A percentile compares a stretch with the other conserved stretches of the same genome.
Evolutionary conservation across 2,113 vertebrate species (phyloP).

Genomic region (Taxidea taxus): DNA sequence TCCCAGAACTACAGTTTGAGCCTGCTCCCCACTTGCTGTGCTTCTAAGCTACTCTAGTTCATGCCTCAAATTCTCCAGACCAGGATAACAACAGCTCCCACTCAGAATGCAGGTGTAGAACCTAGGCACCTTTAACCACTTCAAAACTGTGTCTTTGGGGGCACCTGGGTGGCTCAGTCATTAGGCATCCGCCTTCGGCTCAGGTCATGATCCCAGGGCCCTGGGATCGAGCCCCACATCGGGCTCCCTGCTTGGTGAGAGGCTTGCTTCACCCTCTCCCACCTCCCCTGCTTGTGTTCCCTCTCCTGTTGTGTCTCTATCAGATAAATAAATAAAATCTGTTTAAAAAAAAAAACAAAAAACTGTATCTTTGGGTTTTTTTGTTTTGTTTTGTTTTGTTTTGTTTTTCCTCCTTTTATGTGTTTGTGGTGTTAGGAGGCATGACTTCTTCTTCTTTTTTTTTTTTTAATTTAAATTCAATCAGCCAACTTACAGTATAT

Average conservation of each 20-base stretch:
- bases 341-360: too few relatives aligned
- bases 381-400: background rate
- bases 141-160: background rate
- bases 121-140: background rate
- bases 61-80: background rate
- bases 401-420: background rate
- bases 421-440: background rate
- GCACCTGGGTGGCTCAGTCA: too few relatives aligned
- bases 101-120: background rate
- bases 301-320: too few relatives aligned
- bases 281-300: too few relatives aligned
- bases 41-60: background rate
- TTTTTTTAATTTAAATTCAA: too few relatives aligned
- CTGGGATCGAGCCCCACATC: too few relatives aligned
- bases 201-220: too few relatives aligned
- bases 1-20: accelerated
- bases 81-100: background rate
- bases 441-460: background rate
- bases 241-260: too few relatives aligned
- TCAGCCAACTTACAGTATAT: too few relatives aligned
- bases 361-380: background rate
- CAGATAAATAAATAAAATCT: too few relatives aligned
- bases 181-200: too few relatives aligned
- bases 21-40: background rate
- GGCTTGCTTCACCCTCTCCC: too few relatives aligned